These are phyloP conservation scores for Acropora tenuis DNA, from an alignment of 64 coral and sea anemone species.

Conservation along the genomic window DNA sequence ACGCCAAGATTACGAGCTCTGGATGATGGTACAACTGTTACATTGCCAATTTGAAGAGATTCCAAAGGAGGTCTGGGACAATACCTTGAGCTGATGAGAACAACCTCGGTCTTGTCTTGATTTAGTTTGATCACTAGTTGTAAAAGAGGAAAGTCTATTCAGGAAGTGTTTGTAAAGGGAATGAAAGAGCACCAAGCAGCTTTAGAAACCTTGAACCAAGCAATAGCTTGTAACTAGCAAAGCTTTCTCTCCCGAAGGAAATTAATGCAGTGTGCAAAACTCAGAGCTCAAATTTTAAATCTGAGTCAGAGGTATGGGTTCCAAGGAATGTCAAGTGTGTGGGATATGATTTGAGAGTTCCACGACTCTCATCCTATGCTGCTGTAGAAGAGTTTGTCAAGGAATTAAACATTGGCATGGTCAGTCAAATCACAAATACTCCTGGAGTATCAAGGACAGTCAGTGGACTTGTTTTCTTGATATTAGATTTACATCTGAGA, in stretches of 20 bases:
- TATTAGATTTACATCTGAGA: too few species aligned
- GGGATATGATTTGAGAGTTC: not conserved
- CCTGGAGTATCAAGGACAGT: too few species aligned
- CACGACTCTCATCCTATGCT: not conserved
- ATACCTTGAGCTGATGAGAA: too few species aligned
- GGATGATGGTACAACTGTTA: too few species aligned
- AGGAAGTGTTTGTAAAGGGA: constrained; percentile 16
- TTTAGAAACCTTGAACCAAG: constrained; percentile 28
- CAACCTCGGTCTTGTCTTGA: too few species aligned
- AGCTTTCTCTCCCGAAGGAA: constrained; percentile 29
- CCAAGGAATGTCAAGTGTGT: constrained; percentile 42
- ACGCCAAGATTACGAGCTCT: too few species aligned
- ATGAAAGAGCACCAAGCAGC: constrained; percentile 25
- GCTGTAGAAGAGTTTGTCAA: too few species aligned
- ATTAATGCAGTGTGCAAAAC: constrained; percentile 46
- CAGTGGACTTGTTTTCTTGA: too few species aligned
- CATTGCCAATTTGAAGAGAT: too few species aligned
- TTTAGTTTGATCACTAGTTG: constrained; percentile 10
- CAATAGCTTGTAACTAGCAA: constrained; percentile 28
- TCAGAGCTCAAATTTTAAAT: constrained; percentile 46
- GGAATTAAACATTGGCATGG: too few species aligned
- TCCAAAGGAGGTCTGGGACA: too few species aligned
- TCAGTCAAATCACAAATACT: too few species aligned
- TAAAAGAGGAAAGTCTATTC: constrained; percentile 55
- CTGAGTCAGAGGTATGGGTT: constrained; percentile 45